These are phyloP conservation scores for Synanceia verrucosa DNA, from an alignment of 2,797 vertebrate species.

Conservation along the genomic window DNA sequence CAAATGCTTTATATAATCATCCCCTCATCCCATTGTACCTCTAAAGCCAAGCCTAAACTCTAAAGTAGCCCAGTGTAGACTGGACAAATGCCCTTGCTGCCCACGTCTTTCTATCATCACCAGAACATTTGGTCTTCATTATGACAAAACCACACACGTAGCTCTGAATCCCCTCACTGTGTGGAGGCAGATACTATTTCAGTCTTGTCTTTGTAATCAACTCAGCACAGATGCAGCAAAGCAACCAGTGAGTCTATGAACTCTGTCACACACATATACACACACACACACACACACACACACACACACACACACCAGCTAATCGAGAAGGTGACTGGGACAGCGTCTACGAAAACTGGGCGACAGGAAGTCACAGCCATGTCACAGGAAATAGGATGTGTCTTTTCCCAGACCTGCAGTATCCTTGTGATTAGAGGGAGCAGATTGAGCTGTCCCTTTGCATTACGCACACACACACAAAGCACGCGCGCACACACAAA, in stretches of 20 bases:
- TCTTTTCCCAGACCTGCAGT: conserved; percentile 65
- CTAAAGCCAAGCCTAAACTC: background rate
- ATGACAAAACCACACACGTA: conserved; percentile 25
- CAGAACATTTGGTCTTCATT: conserved; percentile 57
- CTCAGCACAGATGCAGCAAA: conserved; percentile 50
- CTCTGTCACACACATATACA: conserved; percentile 34
- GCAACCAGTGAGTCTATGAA: conserved; percentile 39
- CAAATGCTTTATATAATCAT: background rate
- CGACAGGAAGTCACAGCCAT: conserved; percentile 75
- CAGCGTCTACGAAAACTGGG: conserved; percentile 58
- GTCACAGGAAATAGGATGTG: conserved; percentile 83
- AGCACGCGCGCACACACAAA: conserved; percentile 7
- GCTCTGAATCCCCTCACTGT: conserved; percentile 32
- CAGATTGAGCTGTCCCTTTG: conserved; percentile 78
- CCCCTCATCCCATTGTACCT: background rate
- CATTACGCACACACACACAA: conserved; percentile 58
- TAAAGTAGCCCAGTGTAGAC: background rate
- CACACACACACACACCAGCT: conserved; percentile 25
- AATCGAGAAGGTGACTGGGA: conserved; percentile 61
- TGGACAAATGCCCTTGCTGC: conserved; percentile 16
- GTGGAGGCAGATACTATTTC: conserved; percentile 59
- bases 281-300: conserved; percentile 15
- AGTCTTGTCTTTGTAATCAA: conserved; percentile 62
- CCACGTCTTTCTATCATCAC: conserved; percentile 24
- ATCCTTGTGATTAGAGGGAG: conserved; percentile 73